Evolutionary conservation across 2,888 invertebrate genomes (phyloP).

Genomic region (Pristionchus exspectatus): DNA sequence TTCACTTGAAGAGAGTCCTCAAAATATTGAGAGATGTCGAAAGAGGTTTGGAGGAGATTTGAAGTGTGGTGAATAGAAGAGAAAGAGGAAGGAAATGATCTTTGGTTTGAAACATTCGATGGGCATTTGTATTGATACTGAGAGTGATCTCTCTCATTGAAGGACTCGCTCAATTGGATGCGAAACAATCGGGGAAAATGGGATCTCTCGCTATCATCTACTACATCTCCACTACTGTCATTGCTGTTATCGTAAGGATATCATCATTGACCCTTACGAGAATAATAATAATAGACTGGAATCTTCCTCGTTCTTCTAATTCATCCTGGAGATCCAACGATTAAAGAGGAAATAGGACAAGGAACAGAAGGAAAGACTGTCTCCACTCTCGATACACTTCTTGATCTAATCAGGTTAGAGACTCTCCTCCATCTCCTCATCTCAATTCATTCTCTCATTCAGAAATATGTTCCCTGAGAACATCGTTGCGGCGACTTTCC

Average conservation of each 20-base stretch:
- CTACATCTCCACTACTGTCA: conserved; percentile 84
- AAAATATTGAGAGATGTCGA: conserved; percentile 2
- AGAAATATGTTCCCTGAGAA: conserved; percentile 95
- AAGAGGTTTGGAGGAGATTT: neutral
- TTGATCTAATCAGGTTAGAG: conserved; percentile 91
- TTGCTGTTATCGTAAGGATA: conserved; percentile 83
- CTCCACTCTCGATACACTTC: conserved; percentile 86
- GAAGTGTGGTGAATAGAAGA: neutral
- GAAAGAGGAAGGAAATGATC: conserved; percentile 32
- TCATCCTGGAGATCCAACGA: conserved; percentile 84
- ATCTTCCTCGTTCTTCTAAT: conserved; percentile 84
- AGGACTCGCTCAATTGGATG: conserved; percentile 85
- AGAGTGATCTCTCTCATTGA: conserved; percentile 60
- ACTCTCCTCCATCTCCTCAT: conserved; percentile 7
- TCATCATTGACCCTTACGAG: neutral
- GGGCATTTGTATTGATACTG: neutral
- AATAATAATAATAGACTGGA: conserved; percentile 79
- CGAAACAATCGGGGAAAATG: conserved; percentile 84
- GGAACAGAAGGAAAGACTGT: conserved; percentile 76
- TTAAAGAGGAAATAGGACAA: conserved; percentile 76
- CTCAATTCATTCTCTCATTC: conserved; percentile 78
- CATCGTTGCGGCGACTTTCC: conserved; percentile 87
- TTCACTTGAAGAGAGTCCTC: conserved; percentile 11
- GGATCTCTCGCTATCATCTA: conserved; percentile 84
- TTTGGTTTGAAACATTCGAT: neutral